These are phyloP conservation scores for Hylaea fasciaria DNA, from an alignment of 2,888 invertebrate genomes.

Conservation along the genomic window DNA sequence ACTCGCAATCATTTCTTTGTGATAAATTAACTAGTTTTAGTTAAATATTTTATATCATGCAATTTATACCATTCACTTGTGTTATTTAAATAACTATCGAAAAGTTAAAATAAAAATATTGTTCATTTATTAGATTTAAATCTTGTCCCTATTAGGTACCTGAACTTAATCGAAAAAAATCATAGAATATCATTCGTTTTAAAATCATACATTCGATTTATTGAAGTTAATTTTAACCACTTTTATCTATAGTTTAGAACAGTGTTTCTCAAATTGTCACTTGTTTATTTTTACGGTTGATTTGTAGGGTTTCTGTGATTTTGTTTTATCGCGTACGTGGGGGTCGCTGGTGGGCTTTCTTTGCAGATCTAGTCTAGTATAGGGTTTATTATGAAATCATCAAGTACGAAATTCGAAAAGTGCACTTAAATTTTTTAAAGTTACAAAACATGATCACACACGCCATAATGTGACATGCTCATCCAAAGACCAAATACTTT, in stretches of 20 bases:
- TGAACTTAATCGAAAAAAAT: conserved; percentile 67
- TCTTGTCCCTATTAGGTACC: conserved; percentile 79
- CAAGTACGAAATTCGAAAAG: conserved; percentile 76
- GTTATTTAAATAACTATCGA: conserved; percentile 29
- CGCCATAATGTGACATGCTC: conserved; percentile 82
- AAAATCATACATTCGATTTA: conserved; percentile 43
- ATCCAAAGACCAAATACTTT: conserved; percentile 84
- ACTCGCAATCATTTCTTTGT: conserved; percentile 47
- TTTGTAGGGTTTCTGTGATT: conserved; percentile 70
- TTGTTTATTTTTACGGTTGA: conserved; percentile 59
- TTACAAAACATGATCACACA: conserved; percentile 72
- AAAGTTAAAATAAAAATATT: conserved; percentile 39
- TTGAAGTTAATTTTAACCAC: conserved; percentile 46
- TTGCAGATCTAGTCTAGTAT: conserved; percentile 79
- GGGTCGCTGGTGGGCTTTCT: conserved; percentile 61
- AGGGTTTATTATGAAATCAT: conserved; percentile 66
- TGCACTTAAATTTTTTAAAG: conserved; percentile 82
- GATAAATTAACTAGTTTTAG: conserved; percentile 48
- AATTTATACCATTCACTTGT: conserved; percentile 31
- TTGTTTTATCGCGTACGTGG: conserved; percentile 60
- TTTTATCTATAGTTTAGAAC: conserved; percentile 62
- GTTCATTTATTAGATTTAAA: conserved; percentile 48
- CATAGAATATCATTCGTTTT: conserved; percentile 33
- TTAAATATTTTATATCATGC: conserved; percentile 36
- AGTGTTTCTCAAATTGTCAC: conserved; percentile 81